A percentile compares a stretch with the other conserved stretches of the same genome.
These are phyloP conservation scores for Diarsia brunnea DNA, from an alignment of 2,888 invertebrate genomes.

Conservation along the genomic window DNA sequence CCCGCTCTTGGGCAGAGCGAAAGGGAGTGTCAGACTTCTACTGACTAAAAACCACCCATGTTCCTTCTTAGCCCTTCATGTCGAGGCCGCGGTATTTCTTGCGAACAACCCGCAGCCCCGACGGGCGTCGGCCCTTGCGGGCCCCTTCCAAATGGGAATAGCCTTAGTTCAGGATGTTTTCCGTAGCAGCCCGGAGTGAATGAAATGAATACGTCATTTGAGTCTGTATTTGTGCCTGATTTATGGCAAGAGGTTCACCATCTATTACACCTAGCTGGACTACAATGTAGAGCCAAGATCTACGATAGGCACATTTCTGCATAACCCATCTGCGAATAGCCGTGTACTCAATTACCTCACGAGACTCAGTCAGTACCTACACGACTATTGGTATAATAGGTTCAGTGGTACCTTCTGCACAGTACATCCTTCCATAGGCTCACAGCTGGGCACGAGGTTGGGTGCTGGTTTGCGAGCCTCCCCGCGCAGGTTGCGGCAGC, in stretches of 20 bases:
- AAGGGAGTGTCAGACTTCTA: no score
- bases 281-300: not conserved
- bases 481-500: slow-evolving; percentile 83
- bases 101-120: no score
- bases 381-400: no score
- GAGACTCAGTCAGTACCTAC: no score
- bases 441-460: slow-evolving; percentile 84
- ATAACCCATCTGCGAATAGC: not conserved
- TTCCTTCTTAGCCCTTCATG: no score
- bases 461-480: slow-evolving; percentile 77
- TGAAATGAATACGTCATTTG: no score
- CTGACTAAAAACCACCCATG: no score
- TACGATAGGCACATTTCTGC: not conserved
- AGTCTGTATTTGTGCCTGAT: not conserved
- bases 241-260: not conserved
- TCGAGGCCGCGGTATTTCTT: no score
- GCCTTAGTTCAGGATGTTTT: not conserved
- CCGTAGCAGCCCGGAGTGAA: not conserved
- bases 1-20: no score
- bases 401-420: slow-evolving; percentile 80
- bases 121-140: no score
- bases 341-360: no score
- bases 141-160: no score
- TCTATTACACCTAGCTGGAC: not conserved
- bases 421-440: slow-evolving; percentile 86